Evolutionary conservation across 2,797 vertebrate species (phyloP), one percentile per base, ranked within the genome.

Genomic region (Champsocephalus gunnari): DNA sequence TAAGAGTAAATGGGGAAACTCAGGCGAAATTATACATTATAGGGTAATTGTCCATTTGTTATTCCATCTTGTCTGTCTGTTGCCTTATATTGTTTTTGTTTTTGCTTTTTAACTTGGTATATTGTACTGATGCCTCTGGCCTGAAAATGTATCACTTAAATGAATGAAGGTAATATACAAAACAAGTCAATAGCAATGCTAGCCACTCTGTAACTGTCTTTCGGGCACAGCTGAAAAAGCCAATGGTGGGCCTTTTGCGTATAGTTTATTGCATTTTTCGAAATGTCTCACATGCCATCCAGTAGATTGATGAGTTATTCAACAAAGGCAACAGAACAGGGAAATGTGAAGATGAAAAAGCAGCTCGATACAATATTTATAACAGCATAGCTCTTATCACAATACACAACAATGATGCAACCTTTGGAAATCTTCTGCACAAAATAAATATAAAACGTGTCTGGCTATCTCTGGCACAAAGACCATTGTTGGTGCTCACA

Each of bases 331-430:
- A 54, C 28, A 60, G 21, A 47, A 62, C 66, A 28, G 4, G 7
- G 48, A 80, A 73, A 66, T 45, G 44, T 58, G 54, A 19, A 9
- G 17, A 79, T 71, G 7, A 17, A 70, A 80, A 87, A 67, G 43
- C 21, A 21, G 4, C 73, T 73, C 38, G 24, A 54, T 70, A 38
- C 44, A 80, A 74, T 64, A 64, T 58, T 68, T 70, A 81, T 41
- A 67, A 64, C 63, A 63, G 34, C 9, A 62, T 10, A 0, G 8
- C n/a, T 72, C 75, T 67, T 66, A 61, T 57, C 54, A 55, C 45
- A 13, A 14, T 32, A 44, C 1, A 51, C 76, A 50, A 62, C 49
- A 49, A 10, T 82, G 71, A 89, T 58, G 75, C 83, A 83, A 83
- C 54, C 51, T 45, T 60, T n/a, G 24, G 73, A 74, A 84, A 88